Evolutionary conservation across 1,140 invertebrate species (phyloP).

Genomic region (Lepidotrigona ventralis): DNA sequence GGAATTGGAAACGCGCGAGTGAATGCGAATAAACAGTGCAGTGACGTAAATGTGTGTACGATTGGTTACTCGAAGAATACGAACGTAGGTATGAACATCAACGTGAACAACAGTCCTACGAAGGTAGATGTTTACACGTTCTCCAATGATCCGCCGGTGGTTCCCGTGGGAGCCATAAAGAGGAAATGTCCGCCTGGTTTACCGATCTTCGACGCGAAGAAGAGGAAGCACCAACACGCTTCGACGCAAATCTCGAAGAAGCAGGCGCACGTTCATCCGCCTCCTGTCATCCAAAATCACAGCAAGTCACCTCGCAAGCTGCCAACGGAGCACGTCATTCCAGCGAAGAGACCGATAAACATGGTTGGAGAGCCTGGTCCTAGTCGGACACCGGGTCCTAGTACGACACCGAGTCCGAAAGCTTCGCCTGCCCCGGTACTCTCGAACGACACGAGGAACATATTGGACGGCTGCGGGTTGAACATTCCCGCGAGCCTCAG

Average conservation of each 20-base stretch:
- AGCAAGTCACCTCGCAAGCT: slow-evolving; percentile 27
- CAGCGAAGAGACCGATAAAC: slow-evolving; percentile 22
- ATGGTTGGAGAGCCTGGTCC: slow-evolving; percentile 25
- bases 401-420: slow-evolving; percentile 21
- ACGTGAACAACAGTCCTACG: slow-evolving; percentile 25
- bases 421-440: slow-evolving; percentile 41
- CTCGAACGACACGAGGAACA: slow-evolving; percentile 66
- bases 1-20: slow-evolving; percentile 38
- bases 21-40: slow-evolving; percentile 34
- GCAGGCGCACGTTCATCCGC: neutral
- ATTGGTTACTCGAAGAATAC: slow-evolving; percentile 27
- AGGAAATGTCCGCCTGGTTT: slow-evolving; percentile 74
- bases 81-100: slow-evolving; percentile 4
- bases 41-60: slow-evolving; percentile 29
- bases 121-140: slow-evolving; percentile 72
- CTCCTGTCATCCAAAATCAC: neutral
- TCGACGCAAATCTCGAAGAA: slow-evolving; percentile 35
- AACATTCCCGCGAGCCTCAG: slow-evolving; percentile 76
- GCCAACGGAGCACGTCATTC: slow-evolving; percentile 46
- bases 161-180: slow-evolving; percentile 71
- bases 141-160: slow-evolving; percentile 63
- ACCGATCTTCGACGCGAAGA: slow-evolving; percentile 69
- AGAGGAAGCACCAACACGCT: slow-evolving; percentile 44
- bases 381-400: slow-evolving; percentile 32
- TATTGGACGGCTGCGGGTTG: slow-evolving; percentile 73